Percentiles rank a stretch among this genome's conserved stretches.
Evolutionary conservation across 2,113 vertebrate genomes (phyloP).

Genomic region (Calidris pygmaea): DNA sequence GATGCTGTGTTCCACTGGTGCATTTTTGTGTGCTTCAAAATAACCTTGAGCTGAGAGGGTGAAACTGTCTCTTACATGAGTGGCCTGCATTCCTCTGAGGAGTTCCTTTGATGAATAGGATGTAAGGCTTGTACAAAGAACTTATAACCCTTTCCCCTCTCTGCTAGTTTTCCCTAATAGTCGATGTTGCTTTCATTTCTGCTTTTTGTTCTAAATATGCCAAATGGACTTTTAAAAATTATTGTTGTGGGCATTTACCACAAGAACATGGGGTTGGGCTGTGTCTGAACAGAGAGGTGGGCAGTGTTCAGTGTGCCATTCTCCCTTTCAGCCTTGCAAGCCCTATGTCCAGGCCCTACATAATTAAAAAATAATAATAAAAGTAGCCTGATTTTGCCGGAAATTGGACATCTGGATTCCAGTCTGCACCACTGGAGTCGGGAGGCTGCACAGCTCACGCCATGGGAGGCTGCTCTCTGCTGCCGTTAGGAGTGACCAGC

Average conservation of each 20-base stretch:
- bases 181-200: neutral
- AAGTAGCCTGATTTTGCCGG: neutral
- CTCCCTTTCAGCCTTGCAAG: neutral
- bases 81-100: neutral
- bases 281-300: neutral
- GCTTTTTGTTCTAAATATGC: neutral
- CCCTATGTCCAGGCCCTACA: neutral
- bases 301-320: neutral
- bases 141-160: neutral
- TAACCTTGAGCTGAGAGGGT: neutral
- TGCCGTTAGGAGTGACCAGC: rapidly evolving
- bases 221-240: neutral
- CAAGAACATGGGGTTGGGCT: neutral
- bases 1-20: neutral
- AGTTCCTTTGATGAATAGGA: neutral
- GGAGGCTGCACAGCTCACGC: neutral
- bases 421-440: neutral
- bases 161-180: neutral
- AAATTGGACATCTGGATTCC: neutral
- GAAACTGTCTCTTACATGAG: neutral
- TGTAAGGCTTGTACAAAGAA: neutral
- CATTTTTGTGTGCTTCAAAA: neutral
- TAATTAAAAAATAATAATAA: neutral
- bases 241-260: neutral
- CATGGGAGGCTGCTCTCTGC: neutral